These are phyloP conservation scores for Diachasmimorpha longicaudata DNA, from an alignment of 1,140 invertebrate species.

Conservation along the genomic window DNA sequence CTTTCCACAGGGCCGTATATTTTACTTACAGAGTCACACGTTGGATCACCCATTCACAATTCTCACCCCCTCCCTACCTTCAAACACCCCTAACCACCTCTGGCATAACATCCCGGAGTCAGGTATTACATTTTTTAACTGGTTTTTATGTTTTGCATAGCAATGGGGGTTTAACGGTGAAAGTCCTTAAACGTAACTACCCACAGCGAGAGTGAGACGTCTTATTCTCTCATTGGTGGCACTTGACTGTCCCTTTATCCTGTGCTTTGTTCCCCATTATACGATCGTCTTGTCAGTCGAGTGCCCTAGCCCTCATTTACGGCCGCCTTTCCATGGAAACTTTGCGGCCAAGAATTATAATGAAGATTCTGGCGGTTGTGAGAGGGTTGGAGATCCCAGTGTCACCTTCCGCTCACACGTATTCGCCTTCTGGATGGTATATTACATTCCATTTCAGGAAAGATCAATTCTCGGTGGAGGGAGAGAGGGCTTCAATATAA, in stretches of 20 bases:
- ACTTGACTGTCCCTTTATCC: constrained; percentile 16
- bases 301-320: constrained; percentile 54
- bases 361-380: constrained; percentile 46
- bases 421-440: neutral
- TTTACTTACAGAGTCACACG: constrained; percentile 62
- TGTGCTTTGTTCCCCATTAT: constrained; percentile 29
- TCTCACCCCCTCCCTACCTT: constrained; percentile 32
- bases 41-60: constrained; percentile 53
- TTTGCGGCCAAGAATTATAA: constrained; percentile 61
- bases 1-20: constrained; percentile 59
- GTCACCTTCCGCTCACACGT: neutral
- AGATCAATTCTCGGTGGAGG: neutral
- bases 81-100: neutral
- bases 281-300: constrained; percentile 55
- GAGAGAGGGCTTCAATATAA: neutral
- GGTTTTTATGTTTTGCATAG: constrained; percentile 64
- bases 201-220: neutral
- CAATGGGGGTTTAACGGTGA: constrained; percentile 46
- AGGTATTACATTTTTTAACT: constrained; percentile 63
- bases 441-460: neutral
- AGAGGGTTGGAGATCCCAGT: neutral
- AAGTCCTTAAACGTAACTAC: constrained; percentile 20
- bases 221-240: constrained; percentile 4
- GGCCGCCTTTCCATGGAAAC: constrained; percentile 49
- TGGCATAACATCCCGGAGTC: constrained; percentile 13